Percentiles rank a stretch among this genome's conserved stretches.
Conservation (phyloP, 2,888 invertebrate genomes). For the Vanessa cardui region DNA sequence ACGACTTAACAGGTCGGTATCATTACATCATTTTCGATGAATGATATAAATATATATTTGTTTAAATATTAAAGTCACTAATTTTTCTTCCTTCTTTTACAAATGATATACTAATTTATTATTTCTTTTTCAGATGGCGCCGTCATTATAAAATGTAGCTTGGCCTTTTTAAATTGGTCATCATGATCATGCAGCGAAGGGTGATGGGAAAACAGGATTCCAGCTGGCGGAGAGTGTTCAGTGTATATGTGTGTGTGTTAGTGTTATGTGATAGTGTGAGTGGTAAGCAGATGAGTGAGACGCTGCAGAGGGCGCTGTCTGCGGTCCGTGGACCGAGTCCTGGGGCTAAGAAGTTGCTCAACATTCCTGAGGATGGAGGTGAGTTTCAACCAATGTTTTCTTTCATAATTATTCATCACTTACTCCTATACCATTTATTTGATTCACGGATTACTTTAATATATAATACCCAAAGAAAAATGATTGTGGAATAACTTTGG, state of each 20-base stretch:
- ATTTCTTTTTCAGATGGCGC: constrained; percentile 54
- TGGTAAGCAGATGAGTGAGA: constrained; percentile 79
- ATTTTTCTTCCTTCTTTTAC: background rate
- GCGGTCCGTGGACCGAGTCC: constrained; percentile 79
- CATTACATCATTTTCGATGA: too few relatives aligned
- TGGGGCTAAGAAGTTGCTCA: constrained; percentile 79
- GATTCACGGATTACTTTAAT: too few relatives aligned
- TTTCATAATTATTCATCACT: too few relatives aligned
- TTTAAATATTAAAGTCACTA: background rate
- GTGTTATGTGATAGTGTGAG: constrained; percentile 59
- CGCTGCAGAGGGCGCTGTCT: constrained; percentile 78
- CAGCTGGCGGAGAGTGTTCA: constrained; percentile 58
- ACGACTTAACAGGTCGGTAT: too few relatives aligned
- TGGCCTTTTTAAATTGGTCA: constrained; percentile 28
- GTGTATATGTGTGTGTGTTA: constrained; percentile 56
- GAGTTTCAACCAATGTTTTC: constrained; percentile 36
- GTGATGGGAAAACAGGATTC: constrained; percentile 63
- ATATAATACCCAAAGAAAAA: too few relatives aligned
- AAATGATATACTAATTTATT: background rate
- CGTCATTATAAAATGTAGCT: constrained; percentile 50
- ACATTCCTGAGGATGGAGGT: constrained; percentile 82
- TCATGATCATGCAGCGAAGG: constrained; percentile 46
- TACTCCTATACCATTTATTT: too few relatives aligned
- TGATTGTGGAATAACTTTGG: too few relatives aligned
- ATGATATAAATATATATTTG: background rate